Evolutionary conservation across 2,888 invertebrate species (phyloP), one percentile per base, ranked within the genome.

Genomic region (Ryuthela nishihirai): DNA sequence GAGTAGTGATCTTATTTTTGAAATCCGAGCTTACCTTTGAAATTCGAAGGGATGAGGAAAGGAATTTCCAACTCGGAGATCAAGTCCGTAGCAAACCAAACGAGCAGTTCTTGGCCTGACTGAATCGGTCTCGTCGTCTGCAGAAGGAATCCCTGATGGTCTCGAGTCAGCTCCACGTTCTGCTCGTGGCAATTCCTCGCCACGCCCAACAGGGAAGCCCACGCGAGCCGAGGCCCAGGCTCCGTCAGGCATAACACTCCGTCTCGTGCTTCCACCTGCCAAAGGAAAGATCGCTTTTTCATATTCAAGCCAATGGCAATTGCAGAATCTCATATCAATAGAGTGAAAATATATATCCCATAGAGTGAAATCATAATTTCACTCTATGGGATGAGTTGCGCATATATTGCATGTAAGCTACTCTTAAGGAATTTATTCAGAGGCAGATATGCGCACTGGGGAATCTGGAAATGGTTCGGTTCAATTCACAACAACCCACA

Each of bases 51-150:
- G 15, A 84, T 82, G 10, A 90, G 75, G 72, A 88, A 86, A 0
- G 89, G 91, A 73, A 94, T 84, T 54, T 82, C 82, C 69, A 87
- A 76, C 46, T 83, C 78, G 1, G 85, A 82, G 12, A 87, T 77
- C 58, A 88, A 77, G 62, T 83, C 83, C 66, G 87, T 85, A 6
- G 85, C 84, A 73, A 90, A 90, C 93, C 94, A 94, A 67, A 89
- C 79, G 25, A 82, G 77, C 42, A 91, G 76, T 67, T 86, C 85
- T 56, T 85, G 84, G 29, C 85, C 85, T 2, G 78, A 76, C 40
- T 77, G 75, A 10, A 75, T 65, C 1, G 58, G 24, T 44, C 70
- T 55, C 7, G 45, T 65, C 18, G 58, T 56, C 35, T 46, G 38
- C 4, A 67, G 38, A 35, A 56, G 38, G 3, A 66, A 29, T 7